Evolutionary conservation across 2,888 invertebrate genomes (phyloP).

Genomic region (Sarcophaga carnaria): DNA sequence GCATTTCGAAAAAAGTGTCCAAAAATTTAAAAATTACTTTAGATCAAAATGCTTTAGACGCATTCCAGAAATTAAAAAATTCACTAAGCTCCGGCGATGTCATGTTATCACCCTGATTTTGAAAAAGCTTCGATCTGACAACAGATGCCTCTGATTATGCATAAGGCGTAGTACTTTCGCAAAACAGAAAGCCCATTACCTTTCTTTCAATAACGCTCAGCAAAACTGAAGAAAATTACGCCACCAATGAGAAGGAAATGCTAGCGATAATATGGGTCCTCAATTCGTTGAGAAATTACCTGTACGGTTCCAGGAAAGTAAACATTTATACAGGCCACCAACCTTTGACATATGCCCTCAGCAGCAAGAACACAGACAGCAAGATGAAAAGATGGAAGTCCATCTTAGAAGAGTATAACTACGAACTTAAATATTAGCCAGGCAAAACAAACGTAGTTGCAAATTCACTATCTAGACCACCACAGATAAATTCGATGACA

Average conservation of each 20-base stretch:
- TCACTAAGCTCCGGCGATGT: not conserved
- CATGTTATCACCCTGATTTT: not conserved
- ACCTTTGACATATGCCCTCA: constrained; percentile 3
- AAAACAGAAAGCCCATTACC: no score
- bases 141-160: constrained; percentile 8
- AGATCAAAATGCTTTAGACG: no score
- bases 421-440: constrained; percentile 1
- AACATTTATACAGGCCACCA: not conserved
- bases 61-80: not conserved
- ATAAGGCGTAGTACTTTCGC: no score
- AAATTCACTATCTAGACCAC: constrained; percentile 8
- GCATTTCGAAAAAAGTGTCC: not conserved
- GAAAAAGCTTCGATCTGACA: not conserved
- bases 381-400: constrained; percentile 11
- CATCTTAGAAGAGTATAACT: constrained; percentile 3
- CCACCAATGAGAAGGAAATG: not conserved
- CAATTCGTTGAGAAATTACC: no score
- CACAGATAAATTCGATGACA: constrained; percentile 5
- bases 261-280: no score
- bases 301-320: no score
- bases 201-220: no score
- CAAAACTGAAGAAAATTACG: not conserved
- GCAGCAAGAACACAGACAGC: not conserved
- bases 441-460: not conserved
- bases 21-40: no score